phyloP scores from a whole-genome alignment of 2,888 invertebrate genomes.

The Parochlus steinenii region DNA sequence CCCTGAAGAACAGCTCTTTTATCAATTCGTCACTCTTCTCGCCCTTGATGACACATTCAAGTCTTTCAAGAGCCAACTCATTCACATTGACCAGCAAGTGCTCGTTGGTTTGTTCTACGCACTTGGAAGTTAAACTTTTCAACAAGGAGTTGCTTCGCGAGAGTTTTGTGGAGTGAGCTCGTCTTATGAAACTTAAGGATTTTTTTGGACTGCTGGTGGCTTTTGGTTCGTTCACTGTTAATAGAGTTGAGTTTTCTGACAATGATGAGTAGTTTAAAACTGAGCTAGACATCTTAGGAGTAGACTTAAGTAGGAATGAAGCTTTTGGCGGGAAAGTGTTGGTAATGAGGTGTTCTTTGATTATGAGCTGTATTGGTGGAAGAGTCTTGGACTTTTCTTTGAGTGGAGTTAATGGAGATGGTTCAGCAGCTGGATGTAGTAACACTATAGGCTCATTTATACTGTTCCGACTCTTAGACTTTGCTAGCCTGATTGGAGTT shows the following conservation, averaged over 20 bases:
- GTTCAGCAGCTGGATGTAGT: slow-evolving; percentile 31
- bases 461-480: slow-evolving; percentile 30
- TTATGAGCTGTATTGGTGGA: slow-evolving; percentile 28
- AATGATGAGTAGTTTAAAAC: slow-evolving; percentile 16
- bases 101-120: slow-evolving; percentile 33
- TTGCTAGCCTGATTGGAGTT: slow-evolving; percentile 31
- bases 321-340: slow-evolving; percentile 31
- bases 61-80: slow-evolving; percentile 26
- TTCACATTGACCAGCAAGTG: slow-evolving; percentile 30
- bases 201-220: slow-evolving; percentile 33
- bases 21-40: slow-evolving; percentile 24
- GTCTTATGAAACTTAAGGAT: slow-evolving; percentile 46
- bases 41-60: slow-evolving; percentile 26
- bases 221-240: slow-evolving; percentile 12
- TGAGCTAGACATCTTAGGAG: slow-evolving; percentile 20
- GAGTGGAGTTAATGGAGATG: slow-evolving; percentile 23
- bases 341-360: slow-evolving; percentile 2
- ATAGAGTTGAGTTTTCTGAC: slow-evolving; percentile 2
- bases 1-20: slow-evolving; percentile 14
- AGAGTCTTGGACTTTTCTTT: slow-evolving; percentile 44
- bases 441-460: slow-evolving; percentile 38
- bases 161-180: slow-evolving; percentile 56
- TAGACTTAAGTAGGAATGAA: slow-evolving; percentile 28
- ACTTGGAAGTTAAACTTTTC: slow-evolving; percentile 37
- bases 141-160: slow-evolving; percentile 47